Evolutionary conservation across 1,140 invertebrate genomes (phyloP).

Genomic region (Drosophila tristis): DNA sequence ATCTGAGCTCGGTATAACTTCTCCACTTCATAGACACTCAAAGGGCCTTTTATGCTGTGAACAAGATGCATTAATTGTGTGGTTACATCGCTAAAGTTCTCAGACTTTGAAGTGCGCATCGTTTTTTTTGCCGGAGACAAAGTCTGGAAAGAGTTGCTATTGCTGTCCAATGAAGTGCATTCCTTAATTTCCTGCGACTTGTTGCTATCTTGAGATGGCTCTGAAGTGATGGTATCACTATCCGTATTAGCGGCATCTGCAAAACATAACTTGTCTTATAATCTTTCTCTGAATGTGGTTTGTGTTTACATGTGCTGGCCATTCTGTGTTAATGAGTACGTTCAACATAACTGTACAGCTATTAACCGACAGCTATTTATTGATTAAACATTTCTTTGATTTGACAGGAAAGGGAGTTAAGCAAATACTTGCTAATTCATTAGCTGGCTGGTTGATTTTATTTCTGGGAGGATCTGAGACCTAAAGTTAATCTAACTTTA

Average conservation of each 20-base stretch:
- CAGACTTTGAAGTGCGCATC: conserved; percentile 5
- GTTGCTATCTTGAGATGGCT: conserved; percentile 66
- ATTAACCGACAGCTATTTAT: too few relatives aligned
- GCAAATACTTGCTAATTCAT: too few relatives aligned
- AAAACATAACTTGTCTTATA: conserved; percentile 21
- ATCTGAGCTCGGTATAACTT: conserved; percentile 48
- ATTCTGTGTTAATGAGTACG: too few relatives aligned
- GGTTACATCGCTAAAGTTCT: conserved; percentile 45
- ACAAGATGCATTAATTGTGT: conserved; percentile 67
- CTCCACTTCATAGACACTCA: conserved; percentile 50
- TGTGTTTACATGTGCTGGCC: too few relatives aligned
- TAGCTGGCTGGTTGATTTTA: too few relatives aligned
- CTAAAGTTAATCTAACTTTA: too few relatives aligned
- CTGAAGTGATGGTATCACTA: conserved; percentile 76
- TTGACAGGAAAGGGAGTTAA: too few relatives aligned
- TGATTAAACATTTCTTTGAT: too few relatives aligned
- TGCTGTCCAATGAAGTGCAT: conserved; percentile 62
- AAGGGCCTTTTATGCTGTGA: conserved; percentile 48
- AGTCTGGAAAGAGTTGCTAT: conserved; percentile 54
- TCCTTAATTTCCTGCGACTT: conserved; percentile 44
- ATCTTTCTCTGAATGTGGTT: too few relatives aligned
- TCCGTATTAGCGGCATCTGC: conserved; percentile 55
- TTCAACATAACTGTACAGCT: too few relatives aligned
- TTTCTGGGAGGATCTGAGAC: too few relatives aligned
- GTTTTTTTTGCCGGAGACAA: conserved; percentile 19